Conservation (phyloP, 1,140 invertebrate species). For the Drosophila tristis region DNA sequence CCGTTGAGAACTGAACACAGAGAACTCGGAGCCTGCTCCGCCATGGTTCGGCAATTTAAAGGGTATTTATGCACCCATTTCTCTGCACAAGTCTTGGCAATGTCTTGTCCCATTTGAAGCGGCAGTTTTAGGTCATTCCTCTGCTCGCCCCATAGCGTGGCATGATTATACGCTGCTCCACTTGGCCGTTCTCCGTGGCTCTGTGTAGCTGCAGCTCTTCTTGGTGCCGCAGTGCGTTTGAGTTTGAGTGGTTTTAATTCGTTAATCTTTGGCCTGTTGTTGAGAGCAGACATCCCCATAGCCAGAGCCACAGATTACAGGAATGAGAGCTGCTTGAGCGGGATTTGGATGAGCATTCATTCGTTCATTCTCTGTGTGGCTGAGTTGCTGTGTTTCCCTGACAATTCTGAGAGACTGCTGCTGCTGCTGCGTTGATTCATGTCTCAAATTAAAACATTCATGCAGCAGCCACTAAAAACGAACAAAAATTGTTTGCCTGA, state of each 20-base stretch:
- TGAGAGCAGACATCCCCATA: slow-evolving; percentile 2
- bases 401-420: slow-evolving; percentile 24
- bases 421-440: slow-evolving; percentile 52
- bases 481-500: slow-evolving; percentile 41
- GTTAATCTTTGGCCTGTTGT: slow-evolving; percentile 50
- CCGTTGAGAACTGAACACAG: too few species aligned
- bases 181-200: not conserved
- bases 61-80: slow-evolving; percentile 18
- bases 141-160: slow-evolving; percentile 45
- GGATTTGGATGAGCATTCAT: not conserved
- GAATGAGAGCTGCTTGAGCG: slow-evolving; percentile 17
- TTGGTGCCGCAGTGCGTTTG: slow-evolving; percentile 45
- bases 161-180: slow-evolving; percentile 39
- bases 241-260: slow-evolving; percentile 57
- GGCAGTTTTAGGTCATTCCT: slow-evolving; percentile 74
- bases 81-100: slow-evolving; percentile 31
- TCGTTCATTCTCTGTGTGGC: not conserved
- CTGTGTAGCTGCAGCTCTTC: slow-evolving; percentile 9
- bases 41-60: not conserved
- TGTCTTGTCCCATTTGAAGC: slow-evolving; percentile 64
- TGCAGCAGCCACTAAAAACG: slow-evolving; percentile 15
- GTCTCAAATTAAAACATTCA: slow-evolving; percentile 49
- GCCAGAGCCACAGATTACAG: slow-evolving; percentile 17
- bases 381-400: not conserved
- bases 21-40: too few species aligned